Evolutionary conservation across 1,140 invertebrate genomes (phyloP).

Genomic region (Asbolus verrucosus): DNA sequence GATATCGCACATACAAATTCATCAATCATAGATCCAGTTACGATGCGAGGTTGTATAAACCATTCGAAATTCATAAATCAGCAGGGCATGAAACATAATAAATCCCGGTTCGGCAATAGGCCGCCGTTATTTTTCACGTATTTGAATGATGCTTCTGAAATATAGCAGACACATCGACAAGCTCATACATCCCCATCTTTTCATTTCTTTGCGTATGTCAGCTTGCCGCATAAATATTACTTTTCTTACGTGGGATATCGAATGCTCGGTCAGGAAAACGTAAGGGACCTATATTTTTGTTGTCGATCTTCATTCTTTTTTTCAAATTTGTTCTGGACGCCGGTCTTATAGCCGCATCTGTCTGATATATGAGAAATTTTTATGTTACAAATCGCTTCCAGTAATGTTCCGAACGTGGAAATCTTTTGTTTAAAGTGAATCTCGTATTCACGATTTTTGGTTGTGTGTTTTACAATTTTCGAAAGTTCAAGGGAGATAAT

Average conservation of each 20-base stretch:
- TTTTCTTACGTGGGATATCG: slow-evolving; percentile 44
- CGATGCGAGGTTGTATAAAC: slow-evolving; percentile 34
- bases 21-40: slow-evolving; percentile 41
- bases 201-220: slow-evolving; percentile 49
- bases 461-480: slow-evolving; percentile 3
- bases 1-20: slow-evolving; percentile 6
- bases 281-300: slow-evolving; percentile 34
- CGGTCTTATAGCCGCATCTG: slow-evolving; percentile 38
- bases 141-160: slow-evolving; percentile 47
- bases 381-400: slow-evolving; percentile 26
- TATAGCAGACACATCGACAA: slow-evolving; percentile 46
- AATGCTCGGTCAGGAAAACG: slow-evolving; percentile 48
- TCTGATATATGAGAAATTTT: slow-evolving; percentile 34
- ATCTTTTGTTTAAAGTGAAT: slow-evolving; percentile 17
- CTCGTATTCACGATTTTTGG: neutral
- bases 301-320: slow-evolving; percentile 44
- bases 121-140: slow-evolving; percentile 45
- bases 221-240: slow-evolving; percentile 51
- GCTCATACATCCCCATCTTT: slow-evolving; percentile 42
- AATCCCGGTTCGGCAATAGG: slow-evolving; percentile 42
- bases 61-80: slow-evolving; percentile 46
- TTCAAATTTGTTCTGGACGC: slow-evolving; percentile 41
- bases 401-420: neutral
- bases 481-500: slow-evolving; percentile 12
- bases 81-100: slow-evolving; percentile 46